Percentiles rank a stretch among this genome's conserved stretches.
Evolutionary conservation across 2,888 invertebrate species (phyloP).

Genomic region (Sinelater perroti): DNA sequence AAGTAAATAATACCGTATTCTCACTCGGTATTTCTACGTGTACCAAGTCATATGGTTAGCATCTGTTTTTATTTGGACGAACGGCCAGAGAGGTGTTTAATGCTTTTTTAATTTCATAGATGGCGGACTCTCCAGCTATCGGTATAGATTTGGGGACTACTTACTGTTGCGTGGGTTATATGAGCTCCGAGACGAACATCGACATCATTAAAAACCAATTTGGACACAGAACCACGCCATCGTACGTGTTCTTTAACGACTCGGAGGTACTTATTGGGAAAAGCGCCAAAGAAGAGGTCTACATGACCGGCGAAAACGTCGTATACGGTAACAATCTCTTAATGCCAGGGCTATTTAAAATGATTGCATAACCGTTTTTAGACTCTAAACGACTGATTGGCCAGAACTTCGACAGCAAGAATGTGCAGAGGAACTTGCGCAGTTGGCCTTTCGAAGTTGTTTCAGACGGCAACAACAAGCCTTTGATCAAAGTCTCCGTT

Average conservation of each 20-base stretch:
- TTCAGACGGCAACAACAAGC: not conserved
- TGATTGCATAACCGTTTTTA: not conserved
- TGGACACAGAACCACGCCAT: conserved; percentile 20
- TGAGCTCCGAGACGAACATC: not conserved
- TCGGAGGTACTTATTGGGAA: conserved; percentile 18
- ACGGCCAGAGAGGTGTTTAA: too few relatives aligned
- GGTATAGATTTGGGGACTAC: conserved; percentile 28
- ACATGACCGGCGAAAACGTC: conserved; percentile 28
- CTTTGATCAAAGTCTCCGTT: conserved; percentile 9
- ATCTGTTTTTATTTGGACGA: too few relatives aligned
- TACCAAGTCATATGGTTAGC: too few relatives aligned
- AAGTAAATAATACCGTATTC: too few relatives aligned
- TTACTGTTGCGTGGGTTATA: conserved; percentile 15
- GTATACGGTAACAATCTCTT: conserved; percentile 21
- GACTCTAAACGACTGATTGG: conserved; percentile 25
- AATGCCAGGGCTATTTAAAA: too few relatives aligned
- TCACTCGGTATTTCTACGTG: too few relatives aligned
- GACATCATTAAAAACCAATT: conserved; percentile 20
- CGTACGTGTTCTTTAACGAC: conserved; percentile 11
- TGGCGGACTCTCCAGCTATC: not conserved
- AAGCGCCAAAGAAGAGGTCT: conserved; percentile 16
- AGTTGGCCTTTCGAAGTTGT: conserved; percentile 14
- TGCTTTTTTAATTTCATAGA: too few relatives aligned
- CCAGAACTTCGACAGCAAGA: conserved; percentile 1
- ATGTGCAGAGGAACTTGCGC: conserved; percentile 8